phyloP scores from a whole-genome alignment of 2,113 vertebrate genomes.

The Pyxicephalus adspersus region DNA sequence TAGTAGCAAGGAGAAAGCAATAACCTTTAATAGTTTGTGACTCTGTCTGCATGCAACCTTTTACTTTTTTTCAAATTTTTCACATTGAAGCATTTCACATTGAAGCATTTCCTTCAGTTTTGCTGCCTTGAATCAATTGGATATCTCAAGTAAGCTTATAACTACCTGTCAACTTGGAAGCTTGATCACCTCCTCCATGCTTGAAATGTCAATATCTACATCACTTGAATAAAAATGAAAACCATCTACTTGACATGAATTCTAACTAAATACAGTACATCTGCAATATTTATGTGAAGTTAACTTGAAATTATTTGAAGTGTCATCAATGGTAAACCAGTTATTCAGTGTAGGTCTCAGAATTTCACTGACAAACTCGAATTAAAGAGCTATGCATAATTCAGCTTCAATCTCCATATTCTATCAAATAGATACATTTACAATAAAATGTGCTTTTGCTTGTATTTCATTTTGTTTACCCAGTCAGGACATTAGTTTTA shows the following conservation, averaged over 20 bases:
- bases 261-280: constrained; percentile 53
- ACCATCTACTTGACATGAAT: constrained; percentile 55
- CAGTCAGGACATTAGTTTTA: too few relatives aligned
- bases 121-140: constrained; percentile 51
- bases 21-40: constrained; percentile 13
- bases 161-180: constrained; percentile 51
- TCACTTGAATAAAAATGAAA: constrained; percentile 55
- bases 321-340: constrained; percentile 41
- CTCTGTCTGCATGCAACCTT: constrained; percentile 46
- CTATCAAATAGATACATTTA: neutral
- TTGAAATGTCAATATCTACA: constrained; percentile 56
- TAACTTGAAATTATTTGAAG: constrained; percentile 47
- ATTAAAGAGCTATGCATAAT: neutral
- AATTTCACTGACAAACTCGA: neutral
- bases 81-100: constrained; percentile 51
- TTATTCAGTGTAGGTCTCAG: neutral
- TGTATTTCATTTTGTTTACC: too few relatives aligned
- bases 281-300: constrained; percentile 33
- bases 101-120: constrained; percentile 35
- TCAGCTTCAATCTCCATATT: neutral
- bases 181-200: constrained; percentile 54
- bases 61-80: constrained; percentile 20
- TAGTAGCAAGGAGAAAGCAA: constrained; percentile 36
- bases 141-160: constrained; percentile 56
- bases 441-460: neutral